Evolutionary conservation across 2,113 vertebrate genomes (phyloP), one percentile per base, ranked within the genome.

Genomic region (Potamarius usumacintae): DNA sequence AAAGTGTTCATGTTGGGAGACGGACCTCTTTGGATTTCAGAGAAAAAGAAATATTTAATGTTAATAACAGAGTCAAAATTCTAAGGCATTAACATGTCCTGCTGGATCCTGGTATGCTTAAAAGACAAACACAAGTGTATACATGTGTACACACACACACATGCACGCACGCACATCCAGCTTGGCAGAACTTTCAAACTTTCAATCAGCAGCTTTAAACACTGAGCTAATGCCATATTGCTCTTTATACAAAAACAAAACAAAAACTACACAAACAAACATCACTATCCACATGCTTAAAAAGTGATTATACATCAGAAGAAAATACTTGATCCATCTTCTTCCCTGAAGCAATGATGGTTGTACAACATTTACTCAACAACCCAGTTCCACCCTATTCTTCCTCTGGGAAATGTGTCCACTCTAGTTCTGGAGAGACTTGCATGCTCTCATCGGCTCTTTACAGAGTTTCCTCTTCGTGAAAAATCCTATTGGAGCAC

Each of bases 291-390:
- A 42, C 42, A 42, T 42, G 42, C 42, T 42, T 42, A 42, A 77
- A 20, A 10, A 52, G 12, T 12, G 10, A 52, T 12, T 53, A 7
- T 52, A n/a, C 53, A 25, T n/a, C n/a, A 53, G 4, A 90, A 76
- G 89, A 55, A 88, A 88, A 85, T 12, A 88, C 86, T 90, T 93
- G 91, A 92, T 95, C 89, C 88, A 83, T 89, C 48, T 22, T 50
- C 12, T 91, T 91, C 89, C 85, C 67, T 82, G 91, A 90, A 94
- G 87, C 77, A 85, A 91, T 92, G 92, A 95, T 82, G 81, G 1
- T 88, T 94, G 89, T 58, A 88, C 86, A 78, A 85, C n/a, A 58
- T 87, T 62, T 50, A 83, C 48, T 84, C 72, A 74, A 82, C 89
- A 82, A 85, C 85, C 84, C 67, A 34, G 30, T 58, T 90, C 88